Evolutionary conservation across 2,797 vertebrate genomes (phyloP).

Genomic region (Apogon talboti): DNA sequence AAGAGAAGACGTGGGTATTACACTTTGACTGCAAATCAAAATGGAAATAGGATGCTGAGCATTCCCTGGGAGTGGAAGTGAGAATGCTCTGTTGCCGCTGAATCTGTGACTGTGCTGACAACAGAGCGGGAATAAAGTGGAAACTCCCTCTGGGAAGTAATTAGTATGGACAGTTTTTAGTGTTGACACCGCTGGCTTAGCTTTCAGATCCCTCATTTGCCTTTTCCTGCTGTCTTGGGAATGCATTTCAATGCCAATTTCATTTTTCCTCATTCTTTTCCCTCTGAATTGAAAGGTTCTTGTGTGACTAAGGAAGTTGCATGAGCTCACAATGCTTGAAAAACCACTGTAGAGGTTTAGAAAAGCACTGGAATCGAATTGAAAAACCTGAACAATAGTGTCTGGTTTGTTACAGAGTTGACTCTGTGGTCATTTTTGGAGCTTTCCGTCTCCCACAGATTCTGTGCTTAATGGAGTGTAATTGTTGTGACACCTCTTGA

Average conservation of each 20-base stretch:
- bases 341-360: conserved; percentile 2
- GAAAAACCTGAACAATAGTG: neutral
- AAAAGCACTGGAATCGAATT: conserved; percentile 9
- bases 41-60: conserved; percentile 53
- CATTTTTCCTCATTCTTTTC: neutral
- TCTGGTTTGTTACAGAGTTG: too few species aligned
- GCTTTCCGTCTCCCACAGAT: neutral
- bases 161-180: conserved; percentile 70
- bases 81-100: conserved; percentile 37
- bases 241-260: conserved; percentile 54
- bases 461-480: neutral
- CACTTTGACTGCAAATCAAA: conserved; percentile 57
- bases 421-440: neutral
- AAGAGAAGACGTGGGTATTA: conserved; percentile 54
- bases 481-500: neutral
- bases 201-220: conserved; percentile 65
- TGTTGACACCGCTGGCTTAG: conserved; percentile 67
- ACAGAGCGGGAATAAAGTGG: conserved; percentile 46
- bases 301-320: conserved; percentile 33
- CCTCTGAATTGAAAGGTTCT: conserved; percentile 38
- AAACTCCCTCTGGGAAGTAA: conserved; percentile 69
- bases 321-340: conserved; percentile 13
- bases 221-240: conserved; percentile 56
- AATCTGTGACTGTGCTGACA: conserved; percentile 47
- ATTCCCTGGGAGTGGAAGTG: conserved; percentile 42